Evolutionary conservation across 1,140 invertebrate species (phyloP).

Genomic region (Myzus persicae): DNA sequence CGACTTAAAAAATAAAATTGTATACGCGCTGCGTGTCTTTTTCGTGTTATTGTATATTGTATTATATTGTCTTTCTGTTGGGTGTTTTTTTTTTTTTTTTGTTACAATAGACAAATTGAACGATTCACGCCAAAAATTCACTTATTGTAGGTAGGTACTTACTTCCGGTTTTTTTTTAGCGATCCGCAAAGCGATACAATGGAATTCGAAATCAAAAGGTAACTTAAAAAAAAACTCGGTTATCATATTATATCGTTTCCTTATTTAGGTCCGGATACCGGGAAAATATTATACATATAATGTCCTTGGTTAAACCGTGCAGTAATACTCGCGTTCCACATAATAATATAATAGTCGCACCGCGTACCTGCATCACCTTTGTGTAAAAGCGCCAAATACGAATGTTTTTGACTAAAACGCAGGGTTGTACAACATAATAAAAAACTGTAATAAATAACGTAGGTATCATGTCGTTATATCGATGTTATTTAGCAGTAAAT

Average conservation of each 20-base stretch:
- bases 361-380: neutral
- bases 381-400: neutral
- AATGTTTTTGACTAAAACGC: neutral
- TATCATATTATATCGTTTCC: neutral
- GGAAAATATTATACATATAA: neutral
- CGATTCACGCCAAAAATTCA: neutral
- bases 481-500: neutral
- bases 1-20: neutral
- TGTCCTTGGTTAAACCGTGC: neutral
- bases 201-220: neutral
- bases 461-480: neutral
- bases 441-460: neutral
- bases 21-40: neutral
- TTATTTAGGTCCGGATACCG: neutral
- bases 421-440: neutral
- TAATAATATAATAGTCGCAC: neutral
- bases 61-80: neutral
- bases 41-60: neutral
- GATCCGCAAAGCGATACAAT: neutral
- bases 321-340: neutral
- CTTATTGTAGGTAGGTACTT: neutral
- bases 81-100: slow-evolving; percentile 50
- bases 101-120: slow-evolving; percentile 48
- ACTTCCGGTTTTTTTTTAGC: slow-evolving; percentile 37
- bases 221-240: neutral